Base-by-base conservation (phyloP, 1,140 invertebrate genomes). In the Solenopsis fugax region DNA sequence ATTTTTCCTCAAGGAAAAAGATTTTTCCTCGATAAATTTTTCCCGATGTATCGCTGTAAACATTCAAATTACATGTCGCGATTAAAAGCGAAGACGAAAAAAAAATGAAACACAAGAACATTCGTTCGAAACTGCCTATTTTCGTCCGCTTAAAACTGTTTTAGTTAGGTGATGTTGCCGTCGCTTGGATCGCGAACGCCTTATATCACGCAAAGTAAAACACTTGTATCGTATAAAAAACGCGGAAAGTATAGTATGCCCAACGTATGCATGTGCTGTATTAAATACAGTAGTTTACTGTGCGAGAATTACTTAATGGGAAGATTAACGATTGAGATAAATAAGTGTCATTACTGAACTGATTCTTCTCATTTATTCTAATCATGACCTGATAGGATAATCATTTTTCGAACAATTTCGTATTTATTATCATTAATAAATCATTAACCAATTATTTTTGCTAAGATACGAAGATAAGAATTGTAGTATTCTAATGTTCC, bases 381-480 rank as follows among this genome's bases (percentile, higher is more conserved):
- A 71, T 71, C 34, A 12, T 13, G n/a, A 34, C 12, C 3, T 29
- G 10, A 13, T 34, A 13, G 5, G 52, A 45, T 24, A 45, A 29
- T 45, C 10, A 67, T 24, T 10, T 45, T 52, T 56, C n/a, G 21
- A 78, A 41, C 5, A 16, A 71, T 71, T 56, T 56, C 16, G 0
- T 10, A 48, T 78, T 48, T n/a, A 24, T 69, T 54, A 77, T 34
- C 18, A 45, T 52, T 34, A 24, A 41, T 54, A 24, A 54, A 71
- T 81, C 13, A 71, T 71, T 37, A 13, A 37, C 18, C n/a, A 12
- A 80, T 34, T 45, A 77, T 48, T 77, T 62, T 62, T 77, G 7
- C 24, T 29, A 18, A 34, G 18, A 37, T 34, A n/a, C 16, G 4
- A 54, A 73, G 16, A 56, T n/a, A 24, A 48, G 6, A 77, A 77